phyloP scores from a whole-genome alignment of 2,888 invertebrate genomes.

The Anorthoa munda region DNA sequence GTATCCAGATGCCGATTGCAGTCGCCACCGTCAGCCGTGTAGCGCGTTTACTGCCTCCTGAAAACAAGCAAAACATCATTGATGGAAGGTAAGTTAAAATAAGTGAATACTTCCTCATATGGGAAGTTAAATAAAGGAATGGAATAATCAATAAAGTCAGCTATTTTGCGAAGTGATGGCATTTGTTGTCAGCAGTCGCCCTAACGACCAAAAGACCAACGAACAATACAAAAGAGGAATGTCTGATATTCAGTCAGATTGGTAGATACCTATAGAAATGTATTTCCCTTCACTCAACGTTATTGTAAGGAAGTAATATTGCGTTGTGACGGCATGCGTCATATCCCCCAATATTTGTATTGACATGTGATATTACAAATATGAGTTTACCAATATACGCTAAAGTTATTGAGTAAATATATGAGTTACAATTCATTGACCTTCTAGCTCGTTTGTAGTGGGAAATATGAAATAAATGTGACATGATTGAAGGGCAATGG shows the following conservation, averaged over 20 bases:
- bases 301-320: slow-evolving; percentile 17
- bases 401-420: background rate
- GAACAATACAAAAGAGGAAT: background rate
- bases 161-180: background rate
- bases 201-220: background rate
- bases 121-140: too few species aligned
- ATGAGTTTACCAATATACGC: slow-evolving; percentile 10
- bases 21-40: slow-evolving; percentile 93
- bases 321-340: slow-evolving; percentile 17
- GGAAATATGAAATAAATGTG: background rate
- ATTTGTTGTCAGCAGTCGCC: background rate
- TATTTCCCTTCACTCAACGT: background rate
- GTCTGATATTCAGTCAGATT: background rate
- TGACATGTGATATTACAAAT: slow-evolving; percentile 25
- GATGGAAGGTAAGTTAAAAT: background rate
- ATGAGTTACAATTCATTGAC: slow-evolving; percentile 7
- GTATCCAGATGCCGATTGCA: slow-evolving; percentile 94
- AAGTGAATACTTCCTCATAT: background rate
- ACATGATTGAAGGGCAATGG: too few species aligned
- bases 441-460: background rate
- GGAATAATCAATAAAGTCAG: too few species aligned
- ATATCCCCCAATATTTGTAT: slow-evolving; percentile 23
- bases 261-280: background rate
- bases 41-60: slow-evolving; percentile 93
- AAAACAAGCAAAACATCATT: slow-evolving; percentile 1